A percentile compares a stretch with the other conserved stretches of the same genome.
These are phyloP conservation scores for Natator depressus DNA, from an alignment of 2,113 vertebrate species.

Conservation along the genomic window DNA sequence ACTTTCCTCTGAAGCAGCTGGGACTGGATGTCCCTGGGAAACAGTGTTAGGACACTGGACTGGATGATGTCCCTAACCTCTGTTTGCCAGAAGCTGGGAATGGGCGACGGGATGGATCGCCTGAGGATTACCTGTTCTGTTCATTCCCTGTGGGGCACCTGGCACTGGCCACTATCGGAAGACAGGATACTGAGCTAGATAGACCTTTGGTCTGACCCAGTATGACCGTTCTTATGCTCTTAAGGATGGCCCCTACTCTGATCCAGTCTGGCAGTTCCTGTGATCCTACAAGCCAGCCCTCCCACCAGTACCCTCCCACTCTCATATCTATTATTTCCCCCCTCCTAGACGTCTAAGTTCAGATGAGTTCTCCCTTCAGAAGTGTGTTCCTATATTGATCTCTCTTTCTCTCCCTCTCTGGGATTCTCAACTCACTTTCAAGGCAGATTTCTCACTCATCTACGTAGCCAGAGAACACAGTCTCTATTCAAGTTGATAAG, in stretches of 20 bases:
- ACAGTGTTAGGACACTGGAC: background rate
- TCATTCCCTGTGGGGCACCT: too few species aligned
- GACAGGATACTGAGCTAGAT: too few species aligned
- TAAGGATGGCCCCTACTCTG: background rate
- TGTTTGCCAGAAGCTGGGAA: too few species aligned
- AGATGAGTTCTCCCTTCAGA: background rate
- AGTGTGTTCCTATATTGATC: too few species aligned
- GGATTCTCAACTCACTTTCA: background rate
- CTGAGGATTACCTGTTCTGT: too few species aligned
- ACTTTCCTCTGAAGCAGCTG: background rate
- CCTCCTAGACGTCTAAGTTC: background rate
- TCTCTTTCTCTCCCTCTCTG: background rate
- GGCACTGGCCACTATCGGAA: too few species aligned
- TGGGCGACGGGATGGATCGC: too few species aligned
- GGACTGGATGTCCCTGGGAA: background rate
- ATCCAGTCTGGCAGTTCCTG: background rate
- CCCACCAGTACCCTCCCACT: background rate
- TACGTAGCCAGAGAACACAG: fast-evolving
- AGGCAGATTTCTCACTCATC: background rate
- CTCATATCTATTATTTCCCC: too few species aligned
- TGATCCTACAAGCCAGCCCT: background rate
- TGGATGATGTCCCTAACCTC: background rate
- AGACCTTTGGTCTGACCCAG: too few species aligned
- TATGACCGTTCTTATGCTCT: too few species aligned
- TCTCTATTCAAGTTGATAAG: constrained; percentile 3